A percentile compares a stretch with the other conserved stretches of the same genome.
Evolutionary conservation across 2,113 vertebrate species (phyloP).

Genomic region (Myanophis thanlyinensis): DNA sequence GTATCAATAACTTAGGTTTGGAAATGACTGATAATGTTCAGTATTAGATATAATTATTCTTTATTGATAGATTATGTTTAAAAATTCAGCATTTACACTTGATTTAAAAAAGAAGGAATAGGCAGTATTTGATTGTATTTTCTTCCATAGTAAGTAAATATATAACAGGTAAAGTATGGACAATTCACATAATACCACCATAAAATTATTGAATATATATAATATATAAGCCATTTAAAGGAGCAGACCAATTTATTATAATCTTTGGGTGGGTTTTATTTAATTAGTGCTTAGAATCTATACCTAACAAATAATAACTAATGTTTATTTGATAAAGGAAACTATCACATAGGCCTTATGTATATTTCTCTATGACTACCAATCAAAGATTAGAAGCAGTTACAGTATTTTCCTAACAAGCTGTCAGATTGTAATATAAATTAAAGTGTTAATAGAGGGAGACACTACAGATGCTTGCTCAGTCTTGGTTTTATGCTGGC

Average conservation of each 20-base stretch:
- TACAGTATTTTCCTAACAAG: not conserved
- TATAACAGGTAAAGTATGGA: not conserved
- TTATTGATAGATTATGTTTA: not conserved
- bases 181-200: not conserved
- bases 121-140: not conserved
- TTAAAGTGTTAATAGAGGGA: not conserved
- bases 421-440: not conserved
- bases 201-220: not conserved
- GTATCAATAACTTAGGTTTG: not conserved
- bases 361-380: not conserved
- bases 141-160: not conserved
- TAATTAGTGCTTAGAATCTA: not conserved
- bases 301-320: not conserved
- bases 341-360: not conserved
- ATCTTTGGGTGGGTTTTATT: not conserved
- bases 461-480: not conserved
- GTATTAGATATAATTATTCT: conserved; percentile 1
- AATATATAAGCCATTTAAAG: not conserved
- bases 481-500: not conserved
- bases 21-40: not conserved
- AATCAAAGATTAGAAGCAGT: not conserved
- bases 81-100: not conserved
- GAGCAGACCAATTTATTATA: not conserved
- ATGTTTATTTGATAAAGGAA: not conserved
- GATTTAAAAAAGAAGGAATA: accelerated